These are phyloP conservation scores for Montifringilla adamsi DNA, from an alignment of 2,113 vertebrate species.

Conservation along the genomic window DNA sequence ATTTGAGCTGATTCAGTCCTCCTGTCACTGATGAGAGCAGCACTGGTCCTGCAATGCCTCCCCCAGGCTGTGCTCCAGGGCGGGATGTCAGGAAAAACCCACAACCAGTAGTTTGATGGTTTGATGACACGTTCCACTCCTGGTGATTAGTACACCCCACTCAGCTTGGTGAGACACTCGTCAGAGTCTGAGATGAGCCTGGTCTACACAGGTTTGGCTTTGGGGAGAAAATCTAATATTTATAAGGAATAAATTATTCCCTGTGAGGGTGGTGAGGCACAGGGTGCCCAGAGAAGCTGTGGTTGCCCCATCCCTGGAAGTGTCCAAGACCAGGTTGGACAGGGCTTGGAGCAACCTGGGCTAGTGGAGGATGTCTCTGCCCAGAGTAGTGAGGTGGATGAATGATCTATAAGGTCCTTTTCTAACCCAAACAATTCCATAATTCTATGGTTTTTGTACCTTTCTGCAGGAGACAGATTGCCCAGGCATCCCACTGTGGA, in stretches of 20 bases:
- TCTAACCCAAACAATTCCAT: neutral
- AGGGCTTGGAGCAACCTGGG: neutral
- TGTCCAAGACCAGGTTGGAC: accelerated
- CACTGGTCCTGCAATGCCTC: neutral
- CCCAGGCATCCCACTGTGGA: neutral
- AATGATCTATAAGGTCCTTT: neutral
- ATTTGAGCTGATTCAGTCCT: neutral
- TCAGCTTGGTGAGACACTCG: neutral
- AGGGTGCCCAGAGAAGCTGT: neutral
- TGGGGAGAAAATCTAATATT: neutral
- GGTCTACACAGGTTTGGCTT: neutral
- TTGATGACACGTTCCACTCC: neutral
- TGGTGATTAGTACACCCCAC: neutral
- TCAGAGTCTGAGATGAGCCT: neutral
- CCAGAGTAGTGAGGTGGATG: neutral
- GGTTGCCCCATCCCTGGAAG: neutral
- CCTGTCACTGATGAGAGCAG: neutral
- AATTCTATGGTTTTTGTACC: neutral
- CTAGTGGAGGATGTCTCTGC: accelerated
- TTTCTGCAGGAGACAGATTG: accelerated
- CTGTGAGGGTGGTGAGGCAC: neutral
- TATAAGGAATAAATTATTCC: neutral
- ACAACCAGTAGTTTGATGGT: neutral
- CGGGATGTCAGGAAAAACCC: neutral
- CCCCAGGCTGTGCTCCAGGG: neutral